Conservation (phyloP, 2,113 vertebrate species). For the Rhinoderma darwinii region DNA sequence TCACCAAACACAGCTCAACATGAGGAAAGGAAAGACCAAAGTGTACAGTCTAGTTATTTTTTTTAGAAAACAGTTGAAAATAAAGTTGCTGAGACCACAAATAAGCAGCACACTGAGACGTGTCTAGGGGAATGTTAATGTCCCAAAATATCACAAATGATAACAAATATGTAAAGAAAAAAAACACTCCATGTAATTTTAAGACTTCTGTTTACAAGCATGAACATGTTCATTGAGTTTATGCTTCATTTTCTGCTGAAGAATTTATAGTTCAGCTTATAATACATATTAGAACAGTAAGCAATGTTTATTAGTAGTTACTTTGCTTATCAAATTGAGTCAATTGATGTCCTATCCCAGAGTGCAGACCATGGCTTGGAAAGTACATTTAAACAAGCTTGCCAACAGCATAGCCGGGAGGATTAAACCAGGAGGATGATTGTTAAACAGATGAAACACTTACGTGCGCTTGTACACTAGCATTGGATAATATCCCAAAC, state of each 20-base stretch:
- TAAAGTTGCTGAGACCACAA: background rate
- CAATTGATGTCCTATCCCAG: slow-evolving; percentile 47
- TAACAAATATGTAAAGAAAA: background rate
- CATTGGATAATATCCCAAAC: slow-evolving; percentile 43
- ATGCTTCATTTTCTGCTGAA: background rate
- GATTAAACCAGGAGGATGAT: slow-evolving; percentile 58
- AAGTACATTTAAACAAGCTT: slow-evolving; percentile 31
- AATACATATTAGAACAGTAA: background rate
- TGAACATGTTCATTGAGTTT: background rate
- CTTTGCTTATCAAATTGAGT: slow-evolving; percentile 53
- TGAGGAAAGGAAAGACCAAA: background rate
- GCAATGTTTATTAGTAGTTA: slow-evolving; percentile 25
- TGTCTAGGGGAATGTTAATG: background rate
- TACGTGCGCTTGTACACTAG: slow-evolving; percentile 53
- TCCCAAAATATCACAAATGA: background rate
- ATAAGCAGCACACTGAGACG: background rate
- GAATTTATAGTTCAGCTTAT: background rate
- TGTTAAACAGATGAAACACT: slow-evolving; percentile 60
- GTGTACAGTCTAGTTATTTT: too few species aligned
- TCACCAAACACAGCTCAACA: background rate
- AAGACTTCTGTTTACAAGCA: background rate
- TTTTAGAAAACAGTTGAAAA: background rate
- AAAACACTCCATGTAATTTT: too few species aligned
- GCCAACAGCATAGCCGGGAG: slow-evolving; percentile 53
- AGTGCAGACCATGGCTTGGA: slow-evolving; percentile 45